A percentile compares a stretch with the other conserved stretches of the same genome.
phyloP scores from a whole-genome alignment of 2,797 vertebrate species.

The Emys orbicularis region DNA sequence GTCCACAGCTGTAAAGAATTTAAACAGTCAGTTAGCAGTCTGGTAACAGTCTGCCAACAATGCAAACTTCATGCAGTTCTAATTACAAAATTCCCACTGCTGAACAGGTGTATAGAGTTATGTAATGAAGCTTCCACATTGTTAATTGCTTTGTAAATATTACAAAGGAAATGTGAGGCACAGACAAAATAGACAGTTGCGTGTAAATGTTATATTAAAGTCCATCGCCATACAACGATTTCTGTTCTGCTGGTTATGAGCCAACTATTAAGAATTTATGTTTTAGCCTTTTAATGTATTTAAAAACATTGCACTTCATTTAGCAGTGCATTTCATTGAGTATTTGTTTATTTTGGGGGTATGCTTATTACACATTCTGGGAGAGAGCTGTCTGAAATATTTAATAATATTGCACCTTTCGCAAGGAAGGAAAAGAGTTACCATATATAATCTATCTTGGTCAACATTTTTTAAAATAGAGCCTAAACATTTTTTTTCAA shows the following conservation, averaged over 20 bases:
- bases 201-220: background rate
- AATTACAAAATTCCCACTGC: fast-evolving
- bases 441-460: background rate
- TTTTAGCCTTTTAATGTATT: background rate
- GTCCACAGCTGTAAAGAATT: conserved; percentile 90
- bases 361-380: background rate
- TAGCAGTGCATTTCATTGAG: background rate
- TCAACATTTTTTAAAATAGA: background rate
- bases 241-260: background rate
- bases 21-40: background rate
- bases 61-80: background rate
- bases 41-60: fast-evolving
- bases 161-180: background rate
- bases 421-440: background rate
- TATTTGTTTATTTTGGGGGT: background rate
- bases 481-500: background rate
- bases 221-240: background rate
- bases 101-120: background rate
- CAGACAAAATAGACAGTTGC: background rate
- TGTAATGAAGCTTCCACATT: fast-evolving
- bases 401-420: background rate
- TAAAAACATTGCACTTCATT: background rate
- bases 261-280: background rate
- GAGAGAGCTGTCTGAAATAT: background rate
- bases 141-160: background rate